A percentile compares a stretch with the other conserved stretches of the same genome.
Evolutionary conservation across 2,797 vertebrate genomes (phyloP).

Genomic region (Cryptoblepharus egeriae): DNA sequence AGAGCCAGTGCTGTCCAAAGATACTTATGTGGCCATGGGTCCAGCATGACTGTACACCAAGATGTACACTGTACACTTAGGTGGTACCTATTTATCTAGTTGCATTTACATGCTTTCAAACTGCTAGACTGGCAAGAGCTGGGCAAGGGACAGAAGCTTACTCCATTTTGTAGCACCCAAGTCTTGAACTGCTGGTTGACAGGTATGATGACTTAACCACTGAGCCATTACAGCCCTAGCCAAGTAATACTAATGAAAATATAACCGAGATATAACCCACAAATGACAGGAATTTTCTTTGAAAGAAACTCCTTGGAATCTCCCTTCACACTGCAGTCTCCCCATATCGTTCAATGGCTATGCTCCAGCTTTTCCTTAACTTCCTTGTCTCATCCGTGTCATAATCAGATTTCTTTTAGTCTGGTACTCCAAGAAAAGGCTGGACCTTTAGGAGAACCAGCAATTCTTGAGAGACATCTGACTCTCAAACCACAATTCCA

Average conservation of each 20-base stretch:
- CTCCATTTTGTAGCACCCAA: no score
- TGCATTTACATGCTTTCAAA: no score
- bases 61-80: no score
- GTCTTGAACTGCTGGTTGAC: no score
- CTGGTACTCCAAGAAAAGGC: background rate
- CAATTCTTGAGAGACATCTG: background rate
- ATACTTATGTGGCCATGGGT: no score
- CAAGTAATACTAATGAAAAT: background rate
- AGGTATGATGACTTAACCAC: no score
- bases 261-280: background rate
- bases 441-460: background rate
- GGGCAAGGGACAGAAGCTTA: no score
- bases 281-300: background rate
- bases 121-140: no score
- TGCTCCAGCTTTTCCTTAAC: background rate
- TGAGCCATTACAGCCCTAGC: no score
- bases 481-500: constrained; percentile 13
- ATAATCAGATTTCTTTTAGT: background rate
- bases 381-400: background rate
- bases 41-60: no score
- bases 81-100: no score
- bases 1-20: no score
- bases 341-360: background rate
- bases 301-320: background rate
- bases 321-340: background rate